Conservation (phyloP, 1,140 invertebrate genomes). For the Archivesica marissinica region DNA sequence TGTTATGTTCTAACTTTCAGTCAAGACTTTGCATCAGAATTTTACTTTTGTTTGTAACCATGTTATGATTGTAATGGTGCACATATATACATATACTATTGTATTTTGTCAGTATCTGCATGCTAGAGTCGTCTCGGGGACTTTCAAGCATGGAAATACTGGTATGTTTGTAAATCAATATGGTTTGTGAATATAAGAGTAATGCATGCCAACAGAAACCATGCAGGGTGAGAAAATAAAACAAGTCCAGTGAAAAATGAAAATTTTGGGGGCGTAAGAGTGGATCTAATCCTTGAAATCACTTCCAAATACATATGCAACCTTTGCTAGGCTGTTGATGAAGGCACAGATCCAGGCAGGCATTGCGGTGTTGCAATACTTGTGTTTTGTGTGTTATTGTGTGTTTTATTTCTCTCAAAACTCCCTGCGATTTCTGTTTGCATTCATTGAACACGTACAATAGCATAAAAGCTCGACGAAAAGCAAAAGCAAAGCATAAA, state of each 20-base stretch:
- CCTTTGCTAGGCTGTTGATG: conserved; percentile 11
- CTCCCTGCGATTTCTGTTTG: conserved; percentile 67
- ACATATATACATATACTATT: neutral
- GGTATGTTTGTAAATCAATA: neutral
- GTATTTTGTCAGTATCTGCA: conserved; percentile 21
- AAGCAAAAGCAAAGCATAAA: conserved; percentile 23
- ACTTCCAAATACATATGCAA: conserved; percentile 64
- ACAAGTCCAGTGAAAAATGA: conserved; percentile 52
- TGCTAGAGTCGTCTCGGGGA: neutral
- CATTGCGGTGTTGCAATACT: conserved; percentile 43
- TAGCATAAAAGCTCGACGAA: conserved; percentile 25
- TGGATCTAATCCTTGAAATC: conserved; percentile 36
- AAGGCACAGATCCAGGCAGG: conserved; percentile 43
- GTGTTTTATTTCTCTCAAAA: conserved; percentile 57
- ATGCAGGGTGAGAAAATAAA: conserved; percentile 64
- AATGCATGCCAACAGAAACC: conserved; percentile 67
- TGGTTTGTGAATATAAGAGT: conserved; percentile 35
- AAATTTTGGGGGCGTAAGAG: neutral
- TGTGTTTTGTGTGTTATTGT: conserved; percentile 61
- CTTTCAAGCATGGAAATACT: conserved; percentile 9
- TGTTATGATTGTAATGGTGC: too few relatives aligned
- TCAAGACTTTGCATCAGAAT: too few relatives aligned
- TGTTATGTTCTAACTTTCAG: too few relatives aligned
- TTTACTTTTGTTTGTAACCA: too few relatives aligned
- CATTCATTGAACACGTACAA: conserved; percentile 56